Conservation (phyloP, 64 coral and sea anemone species). For the Pocillopora damicornis region DNA sequence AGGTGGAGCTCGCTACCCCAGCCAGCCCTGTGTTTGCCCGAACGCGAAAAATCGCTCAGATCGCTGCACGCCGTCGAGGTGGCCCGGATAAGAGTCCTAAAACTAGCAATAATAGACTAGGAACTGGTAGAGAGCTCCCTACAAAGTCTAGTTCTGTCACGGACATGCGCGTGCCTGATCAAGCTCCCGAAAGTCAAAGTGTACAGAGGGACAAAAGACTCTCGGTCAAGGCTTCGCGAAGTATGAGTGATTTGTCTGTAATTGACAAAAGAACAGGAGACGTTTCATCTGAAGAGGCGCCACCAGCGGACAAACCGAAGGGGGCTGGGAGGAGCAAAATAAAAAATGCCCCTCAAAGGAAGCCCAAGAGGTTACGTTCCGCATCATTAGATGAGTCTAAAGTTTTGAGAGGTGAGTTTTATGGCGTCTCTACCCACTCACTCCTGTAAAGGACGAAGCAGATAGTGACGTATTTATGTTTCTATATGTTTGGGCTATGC, state of each 20-base stretch:
- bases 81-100: slow-evolving; percentile 60
- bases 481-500: too few relatives aligned
- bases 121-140: slow-evolving; percentile 5
- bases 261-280: slow-evolving; percentile 60
- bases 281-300: slow-evolving; percentile 55
- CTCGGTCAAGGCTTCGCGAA: slow-evolving; percentile 61
- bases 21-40: slow-evolving; percentile 70
- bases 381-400: slow-evolving; percentile 78
- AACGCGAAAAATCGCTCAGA: slow-evolving; percentile 74
- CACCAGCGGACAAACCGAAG: slow-evolving; percentile 27
- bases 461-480: not conserved
- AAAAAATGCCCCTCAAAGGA: slow-evolving; percentile 36
- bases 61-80: slow-evolving; percentile 63
- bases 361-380: slow-evolving; percentile 60
- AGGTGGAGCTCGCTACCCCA: not conserved
- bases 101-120: slow-evolving; percentile 37
- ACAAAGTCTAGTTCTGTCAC: slow-evolving; percentile 48
- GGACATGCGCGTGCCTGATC: slow-evolving; percentile 47
- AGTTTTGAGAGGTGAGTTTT: slow-evolving; percentile 59
- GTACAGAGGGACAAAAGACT: slow-evolving; percentile 25
- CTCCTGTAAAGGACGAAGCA: not conserved
- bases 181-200: slow-evolving; percentile 5
- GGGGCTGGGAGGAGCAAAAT: slow-evolving; percentile 27
- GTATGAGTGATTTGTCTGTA: slow-evolving; percentile 68
- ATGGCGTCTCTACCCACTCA: not conserved